A percentile compares a stretch with the other conserved stretches of the same genome.
phyloP scores from a whole-genome alignment of 1,140 invertebrate genomes.

The Pseudomyrmex gracilis region DNA sequence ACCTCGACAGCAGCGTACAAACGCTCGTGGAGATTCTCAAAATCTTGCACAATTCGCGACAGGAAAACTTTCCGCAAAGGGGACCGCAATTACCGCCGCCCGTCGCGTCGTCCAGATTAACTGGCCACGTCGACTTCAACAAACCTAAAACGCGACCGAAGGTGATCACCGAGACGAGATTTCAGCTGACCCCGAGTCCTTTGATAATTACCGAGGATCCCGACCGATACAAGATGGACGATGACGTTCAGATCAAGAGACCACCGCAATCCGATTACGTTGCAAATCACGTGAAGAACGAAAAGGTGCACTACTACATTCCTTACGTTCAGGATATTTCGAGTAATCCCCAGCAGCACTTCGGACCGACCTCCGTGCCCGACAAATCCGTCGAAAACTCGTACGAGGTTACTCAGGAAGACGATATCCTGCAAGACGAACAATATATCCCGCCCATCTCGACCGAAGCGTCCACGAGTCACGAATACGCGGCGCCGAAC shows the following conservation, averaged over 20 bases:
- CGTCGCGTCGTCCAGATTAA: constrained; percentile 33
- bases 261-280: constrained; percentile 30
- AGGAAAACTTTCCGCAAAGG: constrained; percentile 53
- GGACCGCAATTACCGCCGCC: neutral
- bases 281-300: constrained; percentile 49
- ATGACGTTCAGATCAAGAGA: neutral
- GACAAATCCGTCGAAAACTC: constrained; percentile 65
- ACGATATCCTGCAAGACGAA: constrained; percentile 74
- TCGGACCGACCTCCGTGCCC: constrained; percentile 37
- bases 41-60: constrained; percentile 85
- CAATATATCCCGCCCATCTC: constrained; percentile 65
- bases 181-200: constrained; percentile 76
- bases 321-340: constrained; percentile 79
- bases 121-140: constrained; percentile 65
- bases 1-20: constrained; percentile 91
- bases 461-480: constrained; percentile 63
- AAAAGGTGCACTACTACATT: constrained; percentile 80
- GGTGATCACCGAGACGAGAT: constrained; percentile 81
- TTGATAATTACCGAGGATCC: constrained; percentile 67
- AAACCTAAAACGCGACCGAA: constrained; percentile 72
- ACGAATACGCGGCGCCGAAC: constrained; percentile 59
- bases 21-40: constrained; percentile 91
- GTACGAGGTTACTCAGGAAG: constrained; percentile 77
- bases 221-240: constrained; percentile 59
- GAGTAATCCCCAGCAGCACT: constrained; percentile 61